Base-by-base conservation (phyloP, 2,113 vertebrate genomes). In the Myrmophylax atrothorax region DNA sequence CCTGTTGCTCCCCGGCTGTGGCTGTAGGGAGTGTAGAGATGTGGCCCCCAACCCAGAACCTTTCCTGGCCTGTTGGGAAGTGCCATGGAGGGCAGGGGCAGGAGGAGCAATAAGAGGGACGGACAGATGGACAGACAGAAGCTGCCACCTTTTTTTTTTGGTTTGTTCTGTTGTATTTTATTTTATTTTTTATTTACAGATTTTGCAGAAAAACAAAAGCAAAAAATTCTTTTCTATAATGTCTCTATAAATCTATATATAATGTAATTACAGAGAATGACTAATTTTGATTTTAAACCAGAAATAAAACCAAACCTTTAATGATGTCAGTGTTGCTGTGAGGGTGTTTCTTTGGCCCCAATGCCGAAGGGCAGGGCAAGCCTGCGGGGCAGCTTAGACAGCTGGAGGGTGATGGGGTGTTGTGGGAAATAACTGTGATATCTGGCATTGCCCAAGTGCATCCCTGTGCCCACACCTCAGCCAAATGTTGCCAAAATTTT, bases 201-300 rank as follows among this genome's bases (percentile, higher is more conserved):
- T 84, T 91, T 90, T 97, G 88, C 94, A 96, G 93, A 93, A 94
- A 97, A 96, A 96, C 77, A 62, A 93, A 96, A 91, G 91, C 89
- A 92, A 96, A 95, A 89, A 96, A 88, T 62, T 74, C 68, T 97
- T 97, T 97, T 97, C 96, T 97, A 97, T 97, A 89, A 96, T 93
- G 89, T 96, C 94, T 96, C 96, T 97, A 97, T 97, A 97, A 94
- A 97, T 96, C 95, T 97, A 96, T 97, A 96, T 97, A 96, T 97
- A 97, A 96, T 97, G 96, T 97, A 97, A 97, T 95, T 97, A 97
- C 95, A 94, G 93, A 97, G 94, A 92, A 76, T 25, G 28, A 96
- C 95, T 96, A 96, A 95, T 97, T 97, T 97, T 97, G 97, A 97
- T 96, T 97, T 97, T 93, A 94, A 96, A 94, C 75, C 96, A 95